phyloP scores from a whole-genome alignment of 2,113 vertebrate species.

The Burhinus bistriatus region DNA sequence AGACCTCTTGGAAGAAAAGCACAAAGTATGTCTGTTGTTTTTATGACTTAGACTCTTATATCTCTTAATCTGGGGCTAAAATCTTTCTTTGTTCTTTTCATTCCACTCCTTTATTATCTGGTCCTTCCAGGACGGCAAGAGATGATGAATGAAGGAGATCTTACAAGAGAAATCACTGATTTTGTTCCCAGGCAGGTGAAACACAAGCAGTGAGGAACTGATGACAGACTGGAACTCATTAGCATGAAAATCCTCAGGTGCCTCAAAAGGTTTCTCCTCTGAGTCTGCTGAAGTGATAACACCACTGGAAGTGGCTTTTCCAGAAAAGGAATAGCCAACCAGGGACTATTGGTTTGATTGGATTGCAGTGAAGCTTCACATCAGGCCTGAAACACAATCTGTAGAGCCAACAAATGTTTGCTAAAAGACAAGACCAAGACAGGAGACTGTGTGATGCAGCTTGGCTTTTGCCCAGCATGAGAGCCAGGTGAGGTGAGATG shows the following conservation, averaged over 20 bases:
- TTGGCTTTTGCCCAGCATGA: not conserved
- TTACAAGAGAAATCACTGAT: not conserved
- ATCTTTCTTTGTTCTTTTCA: not conserved
- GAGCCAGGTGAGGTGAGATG: not conserved
- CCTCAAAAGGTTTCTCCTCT: not conserved
- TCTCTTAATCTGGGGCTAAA: not conserved
- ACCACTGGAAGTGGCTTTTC: not conserved
- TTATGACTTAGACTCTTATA: not conserved
- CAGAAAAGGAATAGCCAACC: not conserved
- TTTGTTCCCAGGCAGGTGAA: not conserved
- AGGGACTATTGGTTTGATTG: constrained; percentile 6
- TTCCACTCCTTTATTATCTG: not conserved
- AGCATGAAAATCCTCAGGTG: not conserved
- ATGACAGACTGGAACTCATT: not conserved
- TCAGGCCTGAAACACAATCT: not conserved
- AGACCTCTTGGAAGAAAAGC: not conserved
- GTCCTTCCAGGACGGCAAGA: not conserved
- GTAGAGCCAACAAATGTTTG: not conserved
- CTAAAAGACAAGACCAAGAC: not conserved
- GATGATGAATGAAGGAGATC: not conserved
- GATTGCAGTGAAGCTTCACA: constrained; percentile 23
- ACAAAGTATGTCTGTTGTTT: not conserved
- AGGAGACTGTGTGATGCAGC: not conserved
- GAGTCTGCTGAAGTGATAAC: not conserved
- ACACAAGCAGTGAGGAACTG: not conserved